Base-by-base conservation (phyloP, 92 coral and sea anemone genomes). In the Parazoanthus atlanticus region DNA sequence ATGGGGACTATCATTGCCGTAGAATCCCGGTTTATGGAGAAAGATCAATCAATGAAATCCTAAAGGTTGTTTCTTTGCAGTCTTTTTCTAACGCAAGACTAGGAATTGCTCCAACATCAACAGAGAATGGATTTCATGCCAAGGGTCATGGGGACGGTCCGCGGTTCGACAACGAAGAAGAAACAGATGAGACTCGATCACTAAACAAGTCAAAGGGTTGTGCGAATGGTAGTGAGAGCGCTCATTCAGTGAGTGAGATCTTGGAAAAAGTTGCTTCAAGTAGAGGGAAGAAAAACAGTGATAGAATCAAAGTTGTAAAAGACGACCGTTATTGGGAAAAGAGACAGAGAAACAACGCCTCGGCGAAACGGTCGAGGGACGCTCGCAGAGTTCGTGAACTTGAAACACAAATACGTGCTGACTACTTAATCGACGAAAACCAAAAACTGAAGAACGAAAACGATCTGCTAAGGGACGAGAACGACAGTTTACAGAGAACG, bases 371-470 rank as follows among this genome's bases (percentile, higher is more conserved):
- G 8, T 95, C 98, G 25, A 88, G 98, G 75, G 98, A 95, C 86
- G 98, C 98, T 3, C 89, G 98, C 1, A 91, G 98, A 43, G 98
- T 95, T 41, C 94, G 98, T 32, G 98, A 95, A 93, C 93, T 95
- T 10, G 98, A 95, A 87, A 94, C 96, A 76, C 98, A 95, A 77
- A 95, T 95, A 66, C 93, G 98, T 26, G 96, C 98, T 2, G 98
- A 95, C 54, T 95, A 90, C 66, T 74, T 95, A 54, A 94, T 93
- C 56, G 98, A 93, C 16, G 98, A 95, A 87, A 95, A 95, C 72
- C 93, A 93, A 31, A 91, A 90, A 33, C 76, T 91, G 6, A 94
- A 93, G 49, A 86, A 85, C 34, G 98, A 95, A 84, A 95, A 95
- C 75, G 93, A 93, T 74, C 85, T 88, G 74, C 90, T 95, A 13